phyloP scores from a whole-genome alignment of 1,140 invertebrate genomes.

The Aleiodes sp. region DNA sequence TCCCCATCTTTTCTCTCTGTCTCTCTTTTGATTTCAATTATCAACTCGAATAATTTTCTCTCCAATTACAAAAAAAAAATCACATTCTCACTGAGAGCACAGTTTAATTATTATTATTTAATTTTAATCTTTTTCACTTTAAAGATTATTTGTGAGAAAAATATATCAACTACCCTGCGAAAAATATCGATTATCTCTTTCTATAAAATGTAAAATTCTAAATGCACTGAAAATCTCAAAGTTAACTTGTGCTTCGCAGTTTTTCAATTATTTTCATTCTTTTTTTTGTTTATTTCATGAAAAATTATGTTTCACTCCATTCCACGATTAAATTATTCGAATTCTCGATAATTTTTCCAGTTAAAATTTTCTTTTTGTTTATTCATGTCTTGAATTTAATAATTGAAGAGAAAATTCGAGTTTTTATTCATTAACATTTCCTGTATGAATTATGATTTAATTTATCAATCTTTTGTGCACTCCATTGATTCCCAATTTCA shows the following conservation, averaged over 20 bases:
- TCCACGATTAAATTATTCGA: neutral
- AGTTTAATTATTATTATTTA: neutral
- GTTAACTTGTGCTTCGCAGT: neutral
- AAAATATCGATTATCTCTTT: conserved; percentile 60
- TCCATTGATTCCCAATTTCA: conserved; percentile 45
- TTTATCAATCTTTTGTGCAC: conserved; percentile 44
- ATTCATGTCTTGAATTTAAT: no score
- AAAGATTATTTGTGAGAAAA: neutral
- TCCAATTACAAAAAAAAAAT: neutral
- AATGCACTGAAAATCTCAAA: neutral
- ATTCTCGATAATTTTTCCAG: neutral
- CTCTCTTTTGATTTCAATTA: neutral
- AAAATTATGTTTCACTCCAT: conserved; percentile 1
- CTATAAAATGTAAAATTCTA: conserved; percentile 44
- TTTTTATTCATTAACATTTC: conserved; percentile 42
- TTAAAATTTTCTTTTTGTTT: conserved; percentile 1
- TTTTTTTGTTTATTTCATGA: neutral
- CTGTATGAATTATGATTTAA: neutral
- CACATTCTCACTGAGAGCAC: no score
- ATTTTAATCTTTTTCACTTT: neutral
- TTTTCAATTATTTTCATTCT: neutral
- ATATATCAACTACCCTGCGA: conserved; percentile 56
- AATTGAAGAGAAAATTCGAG: conserved; percentile 15
- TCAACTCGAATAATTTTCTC: conserved; percentile 7
- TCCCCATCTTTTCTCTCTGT: neutral